Percentiles rank a stretch among this genome's conserved stretches.
Evolutionary conservation across 2,888 invertebrate genomes (phyloP).

Genomic region (Eumerus sabulonum): DNA sequence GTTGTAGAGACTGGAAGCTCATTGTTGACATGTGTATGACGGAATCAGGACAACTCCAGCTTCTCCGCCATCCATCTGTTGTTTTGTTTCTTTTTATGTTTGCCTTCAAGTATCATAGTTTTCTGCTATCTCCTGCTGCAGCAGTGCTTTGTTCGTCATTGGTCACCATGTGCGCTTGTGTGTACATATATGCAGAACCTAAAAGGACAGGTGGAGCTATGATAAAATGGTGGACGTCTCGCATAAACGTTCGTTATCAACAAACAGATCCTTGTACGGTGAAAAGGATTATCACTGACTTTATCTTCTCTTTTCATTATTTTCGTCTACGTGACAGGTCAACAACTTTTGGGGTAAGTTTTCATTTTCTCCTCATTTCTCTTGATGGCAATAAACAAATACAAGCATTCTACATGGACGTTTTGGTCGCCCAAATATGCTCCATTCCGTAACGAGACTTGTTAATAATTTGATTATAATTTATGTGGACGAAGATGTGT

Average conservation of each 20-base stretch:
- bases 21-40: constrained; percentile 66
- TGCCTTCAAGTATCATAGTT: constrained; percentile 18
- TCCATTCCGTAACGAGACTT: constrained; percentile 31
- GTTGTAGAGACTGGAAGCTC: constrained; percentile 29
- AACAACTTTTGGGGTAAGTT: constrained; percentile 54
- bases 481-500: constrained; percentile 45
- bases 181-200: not conserved
- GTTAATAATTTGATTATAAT: constrained; percentile 66
- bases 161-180: not conserved
- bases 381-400: constrained; percentile 58
- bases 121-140: too few relatives aligned
- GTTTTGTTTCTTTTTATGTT: constrained; percentile 42
- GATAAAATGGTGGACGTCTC: constrained; percentile 65
- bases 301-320: not conserved
- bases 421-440: constrained; percentile 37
- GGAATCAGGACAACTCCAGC: constrained; percentile 55
- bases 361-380: constrained; percentile 42
- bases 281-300: constrained; percentile 59
- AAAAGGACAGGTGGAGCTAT: constrained; percentile 27
- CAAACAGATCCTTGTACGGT: constrained; percentile 51
- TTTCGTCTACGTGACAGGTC: constrained; percentile 58
- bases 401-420: constrained; percentile 16
- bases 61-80: constrained; percentile 25
- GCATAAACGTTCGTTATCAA: constrained; percentile 52
- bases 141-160: constrained; percentile 47